Base-by-base conservation (phyloP, 2,113 vertebrate species). In the Delphinus delphis region DNA sequence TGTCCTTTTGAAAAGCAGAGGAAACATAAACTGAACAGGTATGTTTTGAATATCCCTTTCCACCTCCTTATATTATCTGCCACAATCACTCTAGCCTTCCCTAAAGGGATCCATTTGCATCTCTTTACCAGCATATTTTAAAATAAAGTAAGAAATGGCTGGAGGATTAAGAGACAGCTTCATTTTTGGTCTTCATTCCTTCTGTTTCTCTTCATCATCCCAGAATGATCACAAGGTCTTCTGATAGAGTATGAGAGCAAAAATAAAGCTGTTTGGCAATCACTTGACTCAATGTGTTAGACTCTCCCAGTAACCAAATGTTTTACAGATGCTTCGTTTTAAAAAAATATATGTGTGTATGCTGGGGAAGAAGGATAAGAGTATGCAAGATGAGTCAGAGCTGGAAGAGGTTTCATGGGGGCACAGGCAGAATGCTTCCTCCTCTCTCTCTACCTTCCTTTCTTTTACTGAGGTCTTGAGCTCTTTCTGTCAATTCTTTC, bases 221-320 rank as follows among this genome's bases (percentile, higher is more conserved):
- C 60, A 62, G 79, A 93, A 97, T 95, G 95, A 97, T 97, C 95
- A 96, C 92, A 96, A 96, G 94, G 65, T 93, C 87, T 96, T 94
- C 93, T 96, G 95, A 97, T 96, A 95, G 92, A 95, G 60, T 80
- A 84, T 97, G 95, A 98, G 94, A 88, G 90, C 83, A n/a, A 79
- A 97, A 97, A 97, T 96, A 90, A 97, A 80, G 73, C 88, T 97
- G 81, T 65, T 96, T 97, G 97, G 94, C 93, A 97, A 93, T 93
- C 96, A 92, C 97, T 96, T 95, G 94, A 90, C 60, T 96, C 95
- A 87, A 73, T 92, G 70, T 97, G 97, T 95, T 96, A 95, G 92
- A 95, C 76, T 95, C 80, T 93, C 74, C 92, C 36, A 4, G 82
- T 95, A 85, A 96, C 89, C 93, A 97, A 97, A 97, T 96, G 97